phyloP scores from a whole-genome alignment of 2,797 vertebrate genomes.

The Poecilia wingei region DNA sequence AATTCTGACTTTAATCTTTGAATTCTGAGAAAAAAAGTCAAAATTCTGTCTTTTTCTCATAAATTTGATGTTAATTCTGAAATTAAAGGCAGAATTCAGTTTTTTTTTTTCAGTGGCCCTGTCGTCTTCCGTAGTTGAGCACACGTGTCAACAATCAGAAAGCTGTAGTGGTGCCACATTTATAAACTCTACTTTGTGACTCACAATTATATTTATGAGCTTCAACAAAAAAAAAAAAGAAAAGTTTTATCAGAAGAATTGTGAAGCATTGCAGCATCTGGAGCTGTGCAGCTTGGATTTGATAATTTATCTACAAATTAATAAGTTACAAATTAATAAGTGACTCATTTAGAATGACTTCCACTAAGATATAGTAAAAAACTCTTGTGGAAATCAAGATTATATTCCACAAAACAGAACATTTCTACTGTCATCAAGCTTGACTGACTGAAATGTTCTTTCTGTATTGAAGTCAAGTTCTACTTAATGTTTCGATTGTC shows the following conservation, averaged over 20 bases:
- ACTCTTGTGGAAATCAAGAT: background rate
- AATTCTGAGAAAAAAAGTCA: no score
- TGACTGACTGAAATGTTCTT: background rate
- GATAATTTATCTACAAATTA: background rate
- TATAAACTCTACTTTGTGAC: background rate
- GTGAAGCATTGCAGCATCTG: slow-evolving; percentile 7
- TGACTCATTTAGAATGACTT: background rate
- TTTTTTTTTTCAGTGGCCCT: no score
- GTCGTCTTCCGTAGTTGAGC: background rate
- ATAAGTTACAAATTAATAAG: background rate
- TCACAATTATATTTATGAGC: background rate
- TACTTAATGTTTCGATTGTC: background rate
- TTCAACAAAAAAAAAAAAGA: background rate
- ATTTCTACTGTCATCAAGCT: background rate
- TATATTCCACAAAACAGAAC: background rate
- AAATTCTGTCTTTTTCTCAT: no score
- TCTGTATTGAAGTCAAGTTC: background rate
- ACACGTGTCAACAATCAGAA: background rate
- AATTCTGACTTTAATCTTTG: no score
- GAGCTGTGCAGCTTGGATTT: slow-evolving; percentile 2
- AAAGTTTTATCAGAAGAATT: background rate
- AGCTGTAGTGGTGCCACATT: background rate
- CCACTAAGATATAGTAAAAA: background rate
- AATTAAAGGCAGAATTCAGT: no score
- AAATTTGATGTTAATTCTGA: no score